Percentiles rank a stretch among this genome's conserved stretches.
phyloP scores from a whole-genome alignment of 64 coral and sea anemone genomes.

The Montipora cactus region DNA sequence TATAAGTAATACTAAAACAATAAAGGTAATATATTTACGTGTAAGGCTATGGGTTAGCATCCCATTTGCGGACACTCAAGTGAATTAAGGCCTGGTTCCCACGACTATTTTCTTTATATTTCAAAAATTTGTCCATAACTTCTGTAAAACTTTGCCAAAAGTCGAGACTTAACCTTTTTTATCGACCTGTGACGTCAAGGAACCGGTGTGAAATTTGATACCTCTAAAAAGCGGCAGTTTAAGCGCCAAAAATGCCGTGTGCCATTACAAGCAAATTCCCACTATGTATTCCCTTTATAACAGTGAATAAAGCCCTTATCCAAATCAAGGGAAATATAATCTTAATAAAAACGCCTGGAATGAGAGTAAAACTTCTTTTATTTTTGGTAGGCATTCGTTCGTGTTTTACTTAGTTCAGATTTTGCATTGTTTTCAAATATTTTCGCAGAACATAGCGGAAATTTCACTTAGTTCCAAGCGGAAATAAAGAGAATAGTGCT shows the following conservation, averaged over 20 bases:
- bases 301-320: neutral
- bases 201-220: neutral
- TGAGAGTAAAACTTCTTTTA: neutral
- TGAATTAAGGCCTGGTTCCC: slow-evolving; percentile 7
- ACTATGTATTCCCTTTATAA: neutral
- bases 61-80: neutral
- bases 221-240: neutral
- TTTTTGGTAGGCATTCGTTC: neutral
- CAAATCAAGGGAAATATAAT: neutral
- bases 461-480: no score
- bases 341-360: neutral
- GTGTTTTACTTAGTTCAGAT: neutral
- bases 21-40: no score
- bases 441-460: no score
- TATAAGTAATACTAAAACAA: no score
- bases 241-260: neutral
- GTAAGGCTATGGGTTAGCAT: no score
- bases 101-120: neutral
- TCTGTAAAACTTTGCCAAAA: neutral
- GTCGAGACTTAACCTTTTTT: neutral
- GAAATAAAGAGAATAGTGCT: no score
- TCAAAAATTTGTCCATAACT: neutral
- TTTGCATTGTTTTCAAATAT: no score
- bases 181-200: neutral
- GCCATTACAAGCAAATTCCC: neutral